Conservation (phyloP, 2,888 invertebrate species). For the Leptura quadrifasciata region DNA sequence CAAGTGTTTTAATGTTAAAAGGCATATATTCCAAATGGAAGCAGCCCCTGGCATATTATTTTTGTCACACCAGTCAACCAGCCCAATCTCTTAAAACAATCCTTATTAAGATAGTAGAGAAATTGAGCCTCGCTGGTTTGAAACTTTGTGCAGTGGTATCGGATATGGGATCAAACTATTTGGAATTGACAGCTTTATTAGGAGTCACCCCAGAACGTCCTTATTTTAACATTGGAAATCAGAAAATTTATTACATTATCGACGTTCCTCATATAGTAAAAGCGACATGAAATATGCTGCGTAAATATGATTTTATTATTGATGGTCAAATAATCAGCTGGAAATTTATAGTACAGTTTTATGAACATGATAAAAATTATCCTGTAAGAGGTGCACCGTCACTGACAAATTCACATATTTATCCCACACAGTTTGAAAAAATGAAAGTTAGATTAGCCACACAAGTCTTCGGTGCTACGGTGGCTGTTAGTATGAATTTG, state of each 20-base stretch:
- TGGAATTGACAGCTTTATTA: slow-evolving; percentile 42
- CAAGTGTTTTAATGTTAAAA: slow-evolving; percentile 46
- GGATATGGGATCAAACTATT: slow-evolving; percentile 49
- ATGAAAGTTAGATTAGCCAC: slow-evolving; percentile 54
- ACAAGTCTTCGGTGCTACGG: slow-evolving; percentile 41
- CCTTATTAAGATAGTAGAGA: not conserved
- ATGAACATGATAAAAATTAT: slow-evolving; percentile 42
- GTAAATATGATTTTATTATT: slow-evolving; percentile 43
- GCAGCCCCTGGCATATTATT: slow-evolving; percentile 52
- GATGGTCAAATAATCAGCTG: slow-evolving; percentile 46
- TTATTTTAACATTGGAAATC: slow-evolving; percentile 47
- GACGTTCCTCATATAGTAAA: slow-evolving; percentile 56
- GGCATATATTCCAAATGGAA: slow-evolving; percentile 50
- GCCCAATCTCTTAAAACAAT: not conserved
- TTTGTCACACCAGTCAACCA: slow-evolving; percentile 30
- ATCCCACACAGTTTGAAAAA: slow-evolving; percentile 52
- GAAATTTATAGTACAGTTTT: not conserved
- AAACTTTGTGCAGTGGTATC: slow-evolving; percentile 8
- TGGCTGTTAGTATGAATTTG: not conserved
- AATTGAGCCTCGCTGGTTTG: slow-evolving; percentile 11
- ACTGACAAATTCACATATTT: slow-evolving; percentile 51
- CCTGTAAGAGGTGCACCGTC: slow-evolving; percentile 47
- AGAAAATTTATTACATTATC: slow-evolving; percentile 54
- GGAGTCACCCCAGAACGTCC: slow-evolving; percentile 44
- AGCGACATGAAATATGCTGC: slow-evolving; percentile 52